Evolutionary conservation across 2,113 vertebrate genomes (phyloP), one percentile per base, ranked within the genome.

Genomic region (Albula glossodonta): DNA sequence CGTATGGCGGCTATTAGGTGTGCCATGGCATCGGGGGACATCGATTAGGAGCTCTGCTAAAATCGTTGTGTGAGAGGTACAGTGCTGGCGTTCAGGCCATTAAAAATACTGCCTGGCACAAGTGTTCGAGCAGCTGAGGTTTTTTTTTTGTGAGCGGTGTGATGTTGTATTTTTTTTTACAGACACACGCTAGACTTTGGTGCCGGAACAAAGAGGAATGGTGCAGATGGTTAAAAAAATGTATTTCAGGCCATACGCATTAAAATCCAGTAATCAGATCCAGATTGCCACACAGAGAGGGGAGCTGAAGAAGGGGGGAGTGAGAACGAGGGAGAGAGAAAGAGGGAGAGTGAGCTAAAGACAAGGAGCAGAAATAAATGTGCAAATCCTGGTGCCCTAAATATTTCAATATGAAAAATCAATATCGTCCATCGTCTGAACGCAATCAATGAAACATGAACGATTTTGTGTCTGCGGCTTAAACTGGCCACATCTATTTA

Each of bases 191-290:
- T 52, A 84, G 90, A 86, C 89, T 31, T 81, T 85, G 19, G 70
- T 82, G 77, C 86, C 89, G 91, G 87, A 91, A 94, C 92, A 92
- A 92, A 93, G 92, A 92, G 92, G 91, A 95, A 91, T 93, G 92
- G 93, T 92, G 88, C 94, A 95, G 94, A 94, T 95, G 95, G 93
- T 94, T 92, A 93, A 91, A 92, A 88, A 95, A 94, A 93, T 92
- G 92, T 92, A 94, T 93, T 92, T 93, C 89, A 92, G 94, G 93
- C 93, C 90, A 92, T 91, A 92, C 91, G 90, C 93, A 90, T 92
- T 86, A 90, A 94, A 93, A 92, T 93, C 90, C 89, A 82, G 90
- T 91, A 91, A 95, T 93, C 92, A 94, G 94, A 93, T 89, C 88
- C 91, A 93, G 91, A 92, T 88, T 80, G 88, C 83, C 84, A 83